Base-by-base conservation (phyloP, 2,797 vertebrate species). In the Craterocephalus amniculus region DNA sequence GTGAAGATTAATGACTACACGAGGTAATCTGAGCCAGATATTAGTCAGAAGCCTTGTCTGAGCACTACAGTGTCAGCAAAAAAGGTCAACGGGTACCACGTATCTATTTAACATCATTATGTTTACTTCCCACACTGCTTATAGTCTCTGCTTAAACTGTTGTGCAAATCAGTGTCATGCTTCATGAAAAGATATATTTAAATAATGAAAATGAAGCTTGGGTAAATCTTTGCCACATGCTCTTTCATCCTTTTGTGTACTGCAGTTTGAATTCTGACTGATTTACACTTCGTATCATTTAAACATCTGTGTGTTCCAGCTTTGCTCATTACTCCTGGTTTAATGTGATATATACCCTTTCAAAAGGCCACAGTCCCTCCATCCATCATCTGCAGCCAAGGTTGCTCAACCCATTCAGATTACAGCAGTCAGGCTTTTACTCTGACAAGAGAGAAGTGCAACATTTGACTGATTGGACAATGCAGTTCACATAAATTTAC, bases 341-440 rank as follows among this genome's bases (percentile, higher is more conserved):
- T 93, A 94, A 93, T 90, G 88, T 94, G 94, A 95, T 92, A 83
- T 91, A 94, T 91, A 89, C 89, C 91, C 93, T 93, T 91, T 95
- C 93, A 93, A 91, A 93, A 91, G 92, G 90, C 91, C 92, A 93
- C 83, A 80, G 83, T 83, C 82, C 69, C 84, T 77, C 83, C 89
- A 95, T 95, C 87, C 87, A 93, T 95, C 93, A 93, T 81, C 80
- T 49, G 70, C 73, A 68, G 86, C 88, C 82, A 89, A 92, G 87
- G 90, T 88, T 91, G 88, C 84, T 90, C 88, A 89, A 85, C 80
- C 82, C 76, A 31, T 70, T 91, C 86, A 89, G 91, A 92, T 92
- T 91, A 90, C 86, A 87, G 75, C 80, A 90, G 83, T 88, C 87
- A 85, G 69, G 82, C 82, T 84, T 83, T 87, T 79, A 79, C 75